A percentile compares a stretch with the other conserved stretches of the same genome.
These are phyloP conservation scores for Cheilosia scutellata DNA, from an alignment of 2,888 invertebrate genomes.

Conservation along the genomic window DNA sequence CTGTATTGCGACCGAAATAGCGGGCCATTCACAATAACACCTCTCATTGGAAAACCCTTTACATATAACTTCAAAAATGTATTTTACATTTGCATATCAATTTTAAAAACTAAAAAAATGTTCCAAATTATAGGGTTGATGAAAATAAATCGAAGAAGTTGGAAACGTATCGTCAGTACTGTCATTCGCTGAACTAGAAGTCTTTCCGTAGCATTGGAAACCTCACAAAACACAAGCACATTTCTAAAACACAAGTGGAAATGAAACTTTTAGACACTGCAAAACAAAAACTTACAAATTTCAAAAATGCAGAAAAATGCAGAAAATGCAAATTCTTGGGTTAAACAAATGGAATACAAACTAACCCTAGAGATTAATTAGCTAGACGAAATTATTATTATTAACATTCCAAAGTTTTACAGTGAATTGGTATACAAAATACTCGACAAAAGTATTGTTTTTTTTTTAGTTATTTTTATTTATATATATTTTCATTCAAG, in stretches of 20 bases:
- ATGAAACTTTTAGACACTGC: slow-evolving; percentile 11
- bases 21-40: no score
- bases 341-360: slow-evolving; percentile 17
- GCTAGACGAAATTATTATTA: slow-evolving; percentile 24
- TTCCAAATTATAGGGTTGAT: no score
- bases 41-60: no score
- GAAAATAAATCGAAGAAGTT: no score
- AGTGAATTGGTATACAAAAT: slow-evolving; percentile 24
- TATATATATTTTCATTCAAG: not conserved
- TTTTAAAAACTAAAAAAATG: no score
- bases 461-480: slow-evolving; percentile 23
- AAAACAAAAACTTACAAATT: slow-evolving; percentile 30
- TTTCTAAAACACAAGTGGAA: slow-evolving; percentile 1
- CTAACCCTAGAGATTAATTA: slow-evolving; percentile 41
- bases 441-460: slow-evolving; percentile 5
- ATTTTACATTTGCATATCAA: no score
- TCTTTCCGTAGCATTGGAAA: not conserved
- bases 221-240: slow-evolving; percentile 25
- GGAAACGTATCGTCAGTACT: no score
- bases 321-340: slow-evolving; percentile 39
- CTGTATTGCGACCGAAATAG: no score
- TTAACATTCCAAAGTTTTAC: slow-evolving; percentile 28
- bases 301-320: slow-evolving; percentile 53
- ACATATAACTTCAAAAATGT: no score
- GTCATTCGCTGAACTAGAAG: not conserved